Evolutionary conservation across 2,888 invertebrate genomes (phyloP).

Genomic region (Polylopha cassiicola): DNA sequence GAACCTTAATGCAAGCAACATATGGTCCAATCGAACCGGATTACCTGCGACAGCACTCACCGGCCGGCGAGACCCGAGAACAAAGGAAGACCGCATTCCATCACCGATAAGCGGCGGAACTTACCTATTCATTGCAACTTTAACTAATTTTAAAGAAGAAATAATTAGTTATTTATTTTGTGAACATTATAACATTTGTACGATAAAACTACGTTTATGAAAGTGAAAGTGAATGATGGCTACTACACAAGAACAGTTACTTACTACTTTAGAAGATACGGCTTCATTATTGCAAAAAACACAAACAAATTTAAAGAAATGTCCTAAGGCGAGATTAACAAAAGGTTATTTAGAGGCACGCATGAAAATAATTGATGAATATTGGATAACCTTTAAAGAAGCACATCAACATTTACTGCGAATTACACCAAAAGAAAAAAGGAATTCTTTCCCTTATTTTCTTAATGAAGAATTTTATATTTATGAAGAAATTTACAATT

Average conservation of each 20-base stretch:
- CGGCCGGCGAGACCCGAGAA: slow-evolving; percentile 1
- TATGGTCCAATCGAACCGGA: slow-evolving; percentile 5
- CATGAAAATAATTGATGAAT: slow-evolving; percentile 21
- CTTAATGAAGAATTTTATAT: slow-evolving; percentile 22
- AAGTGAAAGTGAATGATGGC: slow-evolving; percentile 2
- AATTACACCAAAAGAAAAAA: slow-evolving; percentile 22
- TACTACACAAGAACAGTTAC: slow-evolving; percentile 1
- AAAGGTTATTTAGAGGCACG: slow-evolving; percentile 23
- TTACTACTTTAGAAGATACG: slow-evolving; percentile 9
- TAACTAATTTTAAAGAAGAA: background rate
- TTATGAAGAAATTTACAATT: slow-evolving; percentile 18
- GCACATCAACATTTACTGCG: slow-evolving; percentile 21
- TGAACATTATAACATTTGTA: background rate
- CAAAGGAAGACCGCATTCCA: slow-evolving; percentile 3
- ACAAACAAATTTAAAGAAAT: slow-evolving; percentile 18
- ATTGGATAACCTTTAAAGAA: slow-evolving; percentile 19
- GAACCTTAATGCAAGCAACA: background rate
- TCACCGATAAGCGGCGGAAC: background rate
- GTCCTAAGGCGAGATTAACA: slow-evolving; percentile 20
- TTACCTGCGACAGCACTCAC: background rate
- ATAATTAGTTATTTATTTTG: background rate
- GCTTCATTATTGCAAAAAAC: slow-evolving; percentile 13
- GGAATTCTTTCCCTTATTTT: slow-evolving; percentile 21
- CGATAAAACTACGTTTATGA: background rate
- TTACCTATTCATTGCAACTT: background rate